Conservation (phyloP, 1,140 invertebrate genomes). For the Drosophila guanche region DNA sequence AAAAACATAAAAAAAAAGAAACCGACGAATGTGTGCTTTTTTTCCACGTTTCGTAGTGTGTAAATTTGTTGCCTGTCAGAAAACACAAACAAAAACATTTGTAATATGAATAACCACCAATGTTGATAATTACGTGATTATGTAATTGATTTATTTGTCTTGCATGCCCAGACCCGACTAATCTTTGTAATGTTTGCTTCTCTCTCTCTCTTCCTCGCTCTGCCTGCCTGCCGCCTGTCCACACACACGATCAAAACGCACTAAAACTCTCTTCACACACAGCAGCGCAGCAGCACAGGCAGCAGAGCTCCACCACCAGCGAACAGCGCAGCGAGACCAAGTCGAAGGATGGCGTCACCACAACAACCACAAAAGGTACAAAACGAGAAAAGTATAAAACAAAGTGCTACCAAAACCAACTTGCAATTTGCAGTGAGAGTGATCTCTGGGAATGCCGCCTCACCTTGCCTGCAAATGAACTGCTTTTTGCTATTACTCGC, state of each 20-base stretch:
- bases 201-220: constrained; percentile 53
- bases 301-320: constrained; percentile 76
- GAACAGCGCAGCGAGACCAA: constrained; percentile 78
- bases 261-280: constrained; percentile 67
- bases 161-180: constrained; percentile 58
- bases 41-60: constrained; percentile 31
- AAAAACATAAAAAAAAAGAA: too few species aligned
- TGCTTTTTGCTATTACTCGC: too few species aligned
- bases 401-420: too few species aligned
- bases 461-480: neutral
- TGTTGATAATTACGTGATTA: neutral
- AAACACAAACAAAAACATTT: constrained; percentile 36
- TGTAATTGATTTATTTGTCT: constrained; percentile 26
- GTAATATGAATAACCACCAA: constrained; percentile 13
- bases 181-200: constrained; percentile 69
- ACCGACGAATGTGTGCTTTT: constrained; percentile 13
- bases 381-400: too few species aligned
- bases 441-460: neutral
- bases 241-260: constrained; percentile 3
- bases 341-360: constrained; percentile 82
- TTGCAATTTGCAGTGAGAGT: neutral
- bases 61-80: constrained; percentile 40
- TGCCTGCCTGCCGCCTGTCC: constrained; percentile 8
- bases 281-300: constrained; percentile 73
- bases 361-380: constrained; percentile 82